phyloP scores from a whole-genome alignment of 2,888 invertebrate species.

The Leptinotarsa juncta region DNA sequence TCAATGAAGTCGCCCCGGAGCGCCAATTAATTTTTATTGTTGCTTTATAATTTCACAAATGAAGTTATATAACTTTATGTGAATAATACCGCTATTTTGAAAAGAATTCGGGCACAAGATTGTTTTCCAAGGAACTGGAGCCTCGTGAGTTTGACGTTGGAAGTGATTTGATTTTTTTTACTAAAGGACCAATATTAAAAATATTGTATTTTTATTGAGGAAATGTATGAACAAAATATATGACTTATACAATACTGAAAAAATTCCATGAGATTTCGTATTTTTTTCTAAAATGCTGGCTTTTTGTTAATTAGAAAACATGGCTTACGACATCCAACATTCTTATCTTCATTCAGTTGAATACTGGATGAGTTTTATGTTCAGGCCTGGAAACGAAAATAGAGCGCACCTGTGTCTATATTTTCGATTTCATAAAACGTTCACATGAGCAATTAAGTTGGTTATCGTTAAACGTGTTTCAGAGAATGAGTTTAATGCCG shows the following conservation, averaged over 20 bases:
- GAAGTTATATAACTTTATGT: slow-evolving; percentile 66
- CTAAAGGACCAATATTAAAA: slow-evolving; percentile 46
- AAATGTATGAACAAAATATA: background rate
- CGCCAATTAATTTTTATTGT: too few species aligned
- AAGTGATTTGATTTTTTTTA: slow-evolving; percentile 73
- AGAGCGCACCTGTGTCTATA: slow-evolving; percentile 38
- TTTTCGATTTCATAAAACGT: slow-evolving; percentile 38
- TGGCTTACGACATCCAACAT: too few species aligned
- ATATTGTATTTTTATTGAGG: background rate
- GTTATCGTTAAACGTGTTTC: slow-evolving; percentile 29
- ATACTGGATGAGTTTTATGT: slow-evolving; percentile 25
- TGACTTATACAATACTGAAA: background rate
- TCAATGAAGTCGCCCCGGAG: too few species aligned
- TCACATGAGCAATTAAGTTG: slow-evolving; percentile 33
- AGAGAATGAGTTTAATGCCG: slow-evolving; percentile 27
- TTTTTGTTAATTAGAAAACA: too few species aligned
- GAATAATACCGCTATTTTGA: slow-evolving; percentile 70
- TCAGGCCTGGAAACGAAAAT: slow-evolving; percentile 32
- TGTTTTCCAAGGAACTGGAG: slow-evolving; percentile 70
- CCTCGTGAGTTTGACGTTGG: slow-evolving; percentile 70
- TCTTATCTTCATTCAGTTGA: background rate
- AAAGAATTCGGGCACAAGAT: slow-evolving; percentile 73
- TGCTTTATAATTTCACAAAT: too few species aligned
- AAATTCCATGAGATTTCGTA: too few species aligned
- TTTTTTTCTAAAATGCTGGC: too few species aligned